A percentile compares a stretch with the other conserved stretches of the same genome.
phyloP scores from a whole-genome alignment of 2,113 vertebrate genomes.

The Tachysurus fulvidraco region DNA sequence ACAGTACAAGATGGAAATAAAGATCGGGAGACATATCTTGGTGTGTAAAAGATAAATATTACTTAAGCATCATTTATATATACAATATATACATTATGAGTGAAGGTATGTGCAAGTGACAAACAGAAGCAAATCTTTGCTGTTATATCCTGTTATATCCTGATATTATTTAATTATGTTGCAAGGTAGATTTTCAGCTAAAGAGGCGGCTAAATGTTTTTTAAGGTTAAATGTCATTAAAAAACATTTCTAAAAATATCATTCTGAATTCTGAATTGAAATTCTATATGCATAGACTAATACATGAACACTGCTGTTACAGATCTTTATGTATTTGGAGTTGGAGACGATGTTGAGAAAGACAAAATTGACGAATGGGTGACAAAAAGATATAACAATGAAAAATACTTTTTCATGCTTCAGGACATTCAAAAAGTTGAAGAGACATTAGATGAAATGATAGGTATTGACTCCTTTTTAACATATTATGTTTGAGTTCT shows the following conservation, averaged over 20 bases:
- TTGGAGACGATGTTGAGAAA: conserved; percentile 56
- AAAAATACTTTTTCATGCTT: conserved; percentile 65
- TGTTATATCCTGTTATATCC: not conserved
- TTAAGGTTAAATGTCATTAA: no score
- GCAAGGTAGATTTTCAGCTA: not conserved
- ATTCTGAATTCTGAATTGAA: not conserved
- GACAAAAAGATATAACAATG: conserved; percentile 44
- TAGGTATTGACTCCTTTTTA: conserved; percentile 60
- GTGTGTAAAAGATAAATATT: conserved; percentile 54
- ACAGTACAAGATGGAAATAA: conserved; percentile 51
- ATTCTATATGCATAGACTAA: not conserved
- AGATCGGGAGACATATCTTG: conserved; percentile 61
- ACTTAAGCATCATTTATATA: not conserved
- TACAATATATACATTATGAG: no score
- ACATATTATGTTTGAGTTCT: not conserved
- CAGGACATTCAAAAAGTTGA: not conserved
- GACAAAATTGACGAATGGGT: conserved; percentile 58
- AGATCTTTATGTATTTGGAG: conserved; percentile 75
- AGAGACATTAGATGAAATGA: conserved; percentile 69
- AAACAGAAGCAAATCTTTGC: not conserved
- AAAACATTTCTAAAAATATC: not conserved
- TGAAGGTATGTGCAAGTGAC: not conserved
- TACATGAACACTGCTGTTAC: conserved; percentile 11
- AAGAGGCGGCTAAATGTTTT: not conserved
- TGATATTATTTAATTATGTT: not conserved